Percentiles rank a stretch among this genome's conserved stretches.
These are phyloP conservation scores for Columba guinea DNA, from an alignment of 2,797 vertebrate genomes.

Conservation along the genomic window DNA sequence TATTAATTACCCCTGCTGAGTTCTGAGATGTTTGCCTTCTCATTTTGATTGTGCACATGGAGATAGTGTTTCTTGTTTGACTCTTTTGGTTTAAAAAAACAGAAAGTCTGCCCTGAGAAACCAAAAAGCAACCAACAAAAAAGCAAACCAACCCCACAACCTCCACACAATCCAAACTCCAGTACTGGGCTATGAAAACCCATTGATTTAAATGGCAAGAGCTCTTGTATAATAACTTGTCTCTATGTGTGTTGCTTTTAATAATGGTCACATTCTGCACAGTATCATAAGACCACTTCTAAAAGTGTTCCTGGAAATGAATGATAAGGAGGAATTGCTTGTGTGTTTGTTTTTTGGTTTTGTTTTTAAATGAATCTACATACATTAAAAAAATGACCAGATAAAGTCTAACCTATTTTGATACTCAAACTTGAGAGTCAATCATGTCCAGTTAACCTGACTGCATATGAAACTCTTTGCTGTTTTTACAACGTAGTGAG, in stretches of 20 bases:
- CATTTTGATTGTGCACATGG: neutral
- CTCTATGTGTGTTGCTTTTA: neutral
- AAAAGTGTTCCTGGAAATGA: neutral
- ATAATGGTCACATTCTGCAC: neutral
- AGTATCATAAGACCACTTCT: neutral
- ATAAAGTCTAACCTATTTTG: neutral
- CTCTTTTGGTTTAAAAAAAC: neutral
- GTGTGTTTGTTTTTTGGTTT: neutral
- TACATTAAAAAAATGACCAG: neutral
- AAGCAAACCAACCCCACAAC: neutral
- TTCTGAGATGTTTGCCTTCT: neutral
- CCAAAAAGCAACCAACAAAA: neutral
- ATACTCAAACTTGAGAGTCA: rapidly evolving
- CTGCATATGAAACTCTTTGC: neutral
- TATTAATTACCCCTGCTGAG: neutral
- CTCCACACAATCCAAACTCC: neutral
- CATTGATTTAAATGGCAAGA: neutral
- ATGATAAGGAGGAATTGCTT: neutral
- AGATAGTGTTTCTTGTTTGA: neutral
- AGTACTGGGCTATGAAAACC: neutral
- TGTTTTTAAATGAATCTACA: neutral
- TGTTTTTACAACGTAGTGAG: neutral
- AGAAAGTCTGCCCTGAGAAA: neutral
- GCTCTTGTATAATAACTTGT: neutral
- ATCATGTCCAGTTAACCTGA: neutral